phyloP scores from a whole-genome alignment of 1,140 invertebrate species.

The Telenomus remus region DNA sequence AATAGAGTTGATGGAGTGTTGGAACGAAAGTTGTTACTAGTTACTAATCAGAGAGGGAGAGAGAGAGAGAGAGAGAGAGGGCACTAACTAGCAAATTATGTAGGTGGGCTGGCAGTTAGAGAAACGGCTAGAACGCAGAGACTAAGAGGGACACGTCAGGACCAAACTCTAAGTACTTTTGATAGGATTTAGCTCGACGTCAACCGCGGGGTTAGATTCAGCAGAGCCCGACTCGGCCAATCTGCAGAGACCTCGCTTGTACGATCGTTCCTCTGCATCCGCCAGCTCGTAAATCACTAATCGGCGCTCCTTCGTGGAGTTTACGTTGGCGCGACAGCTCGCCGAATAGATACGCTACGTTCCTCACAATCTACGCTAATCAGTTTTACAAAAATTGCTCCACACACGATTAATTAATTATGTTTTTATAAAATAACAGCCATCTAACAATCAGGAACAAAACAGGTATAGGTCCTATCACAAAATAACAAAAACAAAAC shows the following conservation, averaged over 20 bases:
- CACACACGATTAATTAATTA: background rate
- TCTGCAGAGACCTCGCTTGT: slow-evolving; percentile 42
- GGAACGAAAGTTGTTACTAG: slow-evolving; percentile 15
- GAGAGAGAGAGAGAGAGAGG: slow-evolving; percentile 2
- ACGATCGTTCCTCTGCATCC: slow-evolving; percentile 60
- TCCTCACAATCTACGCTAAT: slow-evolving; percentile 17
- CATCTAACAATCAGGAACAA: too few relatives aligned
- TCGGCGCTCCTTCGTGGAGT: slow-evolving; percentile 63
- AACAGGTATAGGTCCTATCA: too few relatives aligned
- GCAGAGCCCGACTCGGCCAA: slow-evolving; percentile 51
- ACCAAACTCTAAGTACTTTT: slow-evolving; percentile 71
- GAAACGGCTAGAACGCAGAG: slow-evolving; percentile 32
- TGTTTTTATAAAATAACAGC: background rate
- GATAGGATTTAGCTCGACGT: slow-evolving; percentile 68
- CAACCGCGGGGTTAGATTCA: slow-evolving; percentile 46
- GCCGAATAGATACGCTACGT: slow-evolving; percentile 11
- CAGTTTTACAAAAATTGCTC: slow-evolving; percentile 23
- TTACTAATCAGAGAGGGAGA: slow-evolving; percentile 30
- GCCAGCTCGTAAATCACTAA: slow-evolving; percentile 72
- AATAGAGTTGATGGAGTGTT: too few relatives aligned
- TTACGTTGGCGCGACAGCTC: slow-evolving; percentile 31
- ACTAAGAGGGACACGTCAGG: slow-evolving; percentile 58
- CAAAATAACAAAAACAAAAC: too few relatives aligned
- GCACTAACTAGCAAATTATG: slow-evolving; percentile 36
- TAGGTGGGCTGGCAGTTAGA: slow-evolving; percentile 41